These are phyloP conservation scores for Papilio machaon DNA, from an alignment of 1,140 invertebrate species.

Conservation along the genomic window DNA sequence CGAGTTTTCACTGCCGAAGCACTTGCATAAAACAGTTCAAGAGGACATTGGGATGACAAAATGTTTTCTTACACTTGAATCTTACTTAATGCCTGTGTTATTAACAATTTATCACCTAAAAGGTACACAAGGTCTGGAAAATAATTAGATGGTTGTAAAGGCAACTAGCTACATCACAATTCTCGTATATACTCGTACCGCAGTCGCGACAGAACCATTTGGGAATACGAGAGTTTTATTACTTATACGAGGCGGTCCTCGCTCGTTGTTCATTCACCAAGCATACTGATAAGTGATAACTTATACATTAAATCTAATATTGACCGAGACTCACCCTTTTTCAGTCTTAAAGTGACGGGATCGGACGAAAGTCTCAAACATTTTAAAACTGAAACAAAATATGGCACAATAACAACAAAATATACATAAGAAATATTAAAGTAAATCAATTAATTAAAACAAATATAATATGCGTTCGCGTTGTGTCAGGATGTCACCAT, in stretches of 20 bases:
- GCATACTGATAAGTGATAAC: slow-evolving; percentile 8
- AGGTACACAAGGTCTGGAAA: not conserved
- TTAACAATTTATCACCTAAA: not conserved
- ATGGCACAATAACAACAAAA: slow-evolving; percentile 19
- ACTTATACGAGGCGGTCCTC: slow-evolving; percentile 56
- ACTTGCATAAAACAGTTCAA: too few relatives aligned
- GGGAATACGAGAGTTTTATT: slow-evolving; percentile 68
- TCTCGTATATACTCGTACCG: slow-evolving; percentile 61
- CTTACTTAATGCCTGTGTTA: too few relatives aligned
- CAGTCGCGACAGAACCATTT: slow-evolving; percentile 60
- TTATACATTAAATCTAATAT: slow-evolving; percentile 43
- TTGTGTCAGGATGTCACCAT: not conserved
- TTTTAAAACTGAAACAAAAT: slow-evolving; percentile 92
- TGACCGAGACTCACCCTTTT: slow-evolving; percentile 88
- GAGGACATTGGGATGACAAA: too few relatives aligned
- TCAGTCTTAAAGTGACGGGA: slow-evolving; percentile 93
- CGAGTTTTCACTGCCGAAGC: not conserved
- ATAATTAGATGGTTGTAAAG: not conserved
- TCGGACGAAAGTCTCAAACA: slow-evolving; percentile 93
- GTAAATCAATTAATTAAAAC: not conserved
- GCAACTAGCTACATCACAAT: slow-evolving; percentile 49
- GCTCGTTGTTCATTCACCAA: slow-evolving; percentile 52
- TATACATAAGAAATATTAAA: not conserved
- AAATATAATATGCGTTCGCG: not conserved
- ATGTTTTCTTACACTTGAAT: too few relatives aligned